phyloP scores from a whole-genome alignment of 2,888 invertebrate species.

The Zhuqinia jingwanae region DNA sequence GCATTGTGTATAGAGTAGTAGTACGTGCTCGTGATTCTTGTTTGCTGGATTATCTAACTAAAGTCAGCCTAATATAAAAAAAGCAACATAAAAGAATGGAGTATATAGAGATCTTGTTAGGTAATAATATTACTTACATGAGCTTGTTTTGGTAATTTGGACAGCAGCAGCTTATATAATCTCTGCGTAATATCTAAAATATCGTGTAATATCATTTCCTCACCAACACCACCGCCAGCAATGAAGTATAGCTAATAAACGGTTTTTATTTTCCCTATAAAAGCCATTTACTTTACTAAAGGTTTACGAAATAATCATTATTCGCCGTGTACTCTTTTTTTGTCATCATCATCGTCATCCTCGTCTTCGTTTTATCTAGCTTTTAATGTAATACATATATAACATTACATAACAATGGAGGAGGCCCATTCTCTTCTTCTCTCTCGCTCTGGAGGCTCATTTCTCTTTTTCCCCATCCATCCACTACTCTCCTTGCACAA shows the following conservation, averaged over 20 bases:
- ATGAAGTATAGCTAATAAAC: slow-evolving; percentile 41
- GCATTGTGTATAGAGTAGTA: background rate
- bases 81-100: background rate
- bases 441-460: slow-evolving; percentile 50
- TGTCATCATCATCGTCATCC: slow-evolving; percentile 49
- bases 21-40: slow-evolving; percentile 52
- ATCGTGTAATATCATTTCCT: slow-evolving; percentile 58
- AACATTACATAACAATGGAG: too few species aligned
- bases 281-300: slow-evolving; percentile 13
- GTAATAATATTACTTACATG: slow-evolving; percentile 18
- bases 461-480: slow-evolving; percentile 49
- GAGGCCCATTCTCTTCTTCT: slow-evolving; percentile 30
- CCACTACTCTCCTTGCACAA: slow-evolving; percentile 34
- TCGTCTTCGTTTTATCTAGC: too few species aligned
- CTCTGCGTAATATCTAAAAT: slow-evolving; percentile 48
- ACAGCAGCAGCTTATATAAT: slow-evolving; percentile 23
- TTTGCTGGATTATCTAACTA: slow-evolving; percentile 51
- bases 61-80: background rate
- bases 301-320: slow-evolving; percentile 6
- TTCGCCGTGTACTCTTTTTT: slow-evolving; percentile 40
- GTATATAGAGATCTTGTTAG: background rate
- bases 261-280: slow-evolving; percentile 56
- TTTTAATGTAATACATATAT: slow-evolving; percentile 59
- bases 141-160: slow-evolving; percentile 57
- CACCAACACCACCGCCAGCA: background rate